Evolutionary conservation across 2,888 invertebrate species (phyloP), one percentile per base, ranked within the genome.

Genomic region (Xanthia icteritia): DNA sequence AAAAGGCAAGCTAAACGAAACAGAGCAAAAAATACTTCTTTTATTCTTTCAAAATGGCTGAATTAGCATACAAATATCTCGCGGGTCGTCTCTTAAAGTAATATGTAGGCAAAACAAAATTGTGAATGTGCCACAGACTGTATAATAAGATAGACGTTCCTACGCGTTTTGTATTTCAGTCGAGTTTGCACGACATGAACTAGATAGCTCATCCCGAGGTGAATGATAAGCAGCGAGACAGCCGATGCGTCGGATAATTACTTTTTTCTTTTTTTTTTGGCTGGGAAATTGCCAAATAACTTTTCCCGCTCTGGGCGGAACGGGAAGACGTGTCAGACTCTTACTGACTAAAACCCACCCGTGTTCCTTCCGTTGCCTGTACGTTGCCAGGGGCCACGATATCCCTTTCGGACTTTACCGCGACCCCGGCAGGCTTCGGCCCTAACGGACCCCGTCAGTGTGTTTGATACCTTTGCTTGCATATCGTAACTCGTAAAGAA

Each of bases 61-160:
- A 81, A 82, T 85, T 85, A 76, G 64, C 82, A 82, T 85, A 82
- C 67, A 85, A 80, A 81, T 54, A 67, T 64, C 31, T 81, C 79
- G 54, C 84, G 73, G 63, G 74, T 79, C 84, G 79, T 83, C 65
- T 58, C 31, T 36, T 64, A 20, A 64, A 83, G 86, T 15, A 61
- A 78, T 83, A 77, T 69, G 79, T 86, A 72, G 56, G 61, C 65
- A 60, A 66, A 23, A 77, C 70, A 69, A 54, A 73, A 85, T 64
- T 68, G 39, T 72, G 56, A 63, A 65, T 67, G 66, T 36, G n/a
- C 17, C 27, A 64, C 27, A 79, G 79, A 58, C 23, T 31, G 0
- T 11, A n/a, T 15, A 58, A 64, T 36, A 17, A 5, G 2, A 27
- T 31, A 79, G 79, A 66, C 17, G 5, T 9, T 9, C 0, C 1